Evolutionary conservation across 2,113 vertebrate genomes (phyloP), one percentile per base, ranked within the genome.

Genomic region (Hucho hucho): DNA sequence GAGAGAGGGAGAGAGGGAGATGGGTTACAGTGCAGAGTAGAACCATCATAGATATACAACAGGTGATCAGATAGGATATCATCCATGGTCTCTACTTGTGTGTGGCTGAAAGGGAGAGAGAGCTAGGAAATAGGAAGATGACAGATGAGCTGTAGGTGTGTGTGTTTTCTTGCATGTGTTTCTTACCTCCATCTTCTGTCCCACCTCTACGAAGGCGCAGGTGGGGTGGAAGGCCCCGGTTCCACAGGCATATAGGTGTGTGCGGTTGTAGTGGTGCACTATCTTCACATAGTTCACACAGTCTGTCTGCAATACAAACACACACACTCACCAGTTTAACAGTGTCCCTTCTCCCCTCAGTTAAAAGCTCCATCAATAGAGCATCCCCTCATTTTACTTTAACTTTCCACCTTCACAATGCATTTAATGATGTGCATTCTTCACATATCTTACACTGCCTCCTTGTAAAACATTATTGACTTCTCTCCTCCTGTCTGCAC

Each of bases 261-360:
- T 98, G 73, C 92, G 94, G 83, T 99, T 99, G 74, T 94, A 99
- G 80, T 90, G 87, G 43, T 99, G 97, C 58, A 99, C 91, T 28
- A 98, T 82, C 90, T 99, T 99, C 90, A 99, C 93, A 0, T 97
- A 99, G 87, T 99, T 99, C 91, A 98, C 96, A 82, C 98, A 99
- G 85, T 99, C 98, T 0, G 90, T 93, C 98, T 99, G 88, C 63
- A 80, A 77, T 49, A 72, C 12, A 77, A 22, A 88, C 11, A 79
- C 29, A 77, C 56, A 28, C 26, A 81, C 29, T 76, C 1, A 81
- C 9, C 67, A 53, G 75, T 75, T 67, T 11, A 67, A 37, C 64
- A 67, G 20, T 0, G 64, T 26, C 28, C 13, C 3, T 46, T 22
- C 18, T 6, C n/a, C 49, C 70, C 4, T 13, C 25, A 22, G 0